Percentiles rank a stretch among this genome's conserved stretches.
Conservation (phyloP, 2,113 vertebrate genomes). For the Malurus elegans region DNA sequence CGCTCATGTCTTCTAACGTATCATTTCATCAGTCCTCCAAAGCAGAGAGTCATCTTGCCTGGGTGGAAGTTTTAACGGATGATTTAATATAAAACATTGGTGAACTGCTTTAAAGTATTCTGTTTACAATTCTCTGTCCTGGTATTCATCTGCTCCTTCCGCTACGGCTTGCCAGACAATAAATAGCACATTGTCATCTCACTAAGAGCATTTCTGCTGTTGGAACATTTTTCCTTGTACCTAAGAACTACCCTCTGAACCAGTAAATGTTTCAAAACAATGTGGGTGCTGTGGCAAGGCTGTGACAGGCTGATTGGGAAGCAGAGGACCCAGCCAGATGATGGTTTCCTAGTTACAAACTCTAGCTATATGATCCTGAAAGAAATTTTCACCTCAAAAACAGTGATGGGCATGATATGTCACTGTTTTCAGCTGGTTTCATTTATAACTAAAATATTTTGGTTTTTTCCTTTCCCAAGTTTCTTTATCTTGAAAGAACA, state of each 20-base stretch:
- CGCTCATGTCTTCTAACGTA: not conserved
- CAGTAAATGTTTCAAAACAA: slow-evolving; percentile 42
- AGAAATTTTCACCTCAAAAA: not conserved
- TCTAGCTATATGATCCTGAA: not conserved
- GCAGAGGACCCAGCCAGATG: not conserved
- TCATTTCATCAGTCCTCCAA: not conserved
- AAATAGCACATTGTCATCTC: slow-evolving; percentile 20
- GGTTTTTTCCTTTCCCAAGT: not conserved
- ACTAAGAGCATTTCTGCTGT: not conserved
- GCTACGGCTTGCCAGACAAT: not conserved
- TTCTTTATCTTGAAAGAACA: not conserved
- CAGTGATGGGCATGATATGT: not conserved
- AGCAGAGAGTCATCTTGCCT: not conserved
- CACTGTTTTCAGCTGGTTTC: not conserved
- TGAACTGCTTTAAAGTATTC: not conserved
- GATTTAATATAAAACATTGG: slow-evolving; percentile 11
- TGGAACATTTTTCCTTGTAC: slow-evolving; percentile 1
- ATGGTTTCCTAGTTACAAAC: slow-evolving; percentile 3
- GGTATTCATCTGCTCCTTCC: slow-evolving; percentile 22
- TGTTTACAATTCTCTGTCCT: slow-evolving; percentile 10
- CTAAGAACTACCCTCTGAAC: slow-evolving; percentile 33
- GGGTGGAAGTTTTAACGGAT: not conserved
- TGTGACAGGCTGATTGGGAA: not conserved
- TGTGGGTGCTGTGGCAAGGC: not conserved
- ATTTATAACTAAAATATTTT: not conserved